A percentile compares a stretch with the other conserved stretches of the same genome.
Conservation (phyloP, 30 jellyfish, hydroid and myxozoan genomes). For the Aurelia aurita complex sp. Pacific region DNA sequence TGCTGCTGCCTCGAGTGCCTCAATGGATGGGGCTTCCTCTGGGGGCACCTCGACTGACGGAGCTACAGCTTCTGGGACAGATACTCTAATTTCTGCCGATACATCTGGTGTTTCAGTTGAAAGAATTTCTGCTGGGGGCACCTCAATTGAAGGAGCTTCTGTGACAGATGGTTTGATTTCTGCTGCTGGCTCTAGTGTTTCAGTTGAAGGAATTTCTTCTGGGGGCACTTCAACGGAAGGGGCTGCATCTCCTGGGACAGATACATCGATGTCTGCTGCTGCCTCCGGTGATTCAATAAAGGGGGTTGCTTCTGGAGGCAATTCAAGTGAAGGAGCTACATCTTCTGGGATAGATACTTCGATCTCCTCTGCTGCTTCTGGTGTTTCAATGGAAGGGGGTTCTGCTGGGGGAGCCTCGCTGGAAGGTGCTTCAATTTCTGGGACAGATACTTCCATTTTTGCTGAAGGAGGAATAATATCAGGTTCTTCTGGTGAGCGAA, state of each 20-base stretch:
- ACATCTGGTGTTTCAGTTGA: background rate
- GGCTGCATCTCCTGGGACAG: background rate
- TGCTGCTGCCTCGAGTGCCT: background rate
- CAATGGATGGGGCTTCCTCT: too few species aligned
- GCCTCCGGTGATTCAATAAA: background rate
- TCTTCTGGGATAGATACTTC: background rate
- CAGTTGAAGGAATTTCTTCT: background rate
- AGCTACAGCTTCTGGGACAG: too few species aligned
- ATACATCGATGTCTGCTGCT: background rate
- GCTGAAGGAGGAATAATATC: too few species aligned
- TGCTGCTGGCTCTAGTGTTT: background rate
- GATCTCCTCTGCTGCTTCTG: background rate
- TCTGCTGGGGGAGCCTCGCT: background rate
- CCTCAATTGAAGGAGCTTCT: background rate
- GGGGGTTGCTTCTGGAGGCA: too few species aligned
- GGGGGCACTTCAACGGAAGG: conserved; percentile 10
- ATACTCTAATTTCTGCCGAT: too few species aligned
- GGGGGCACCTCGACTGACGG: too few species aligned
- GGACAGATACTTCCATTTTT: background rate
- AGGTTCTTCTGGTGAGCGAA: background rate
- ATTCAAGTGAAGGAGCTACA: background rate
- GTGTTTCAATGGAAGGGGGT: too few species aligned
- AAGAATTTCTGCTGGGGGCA: background rate
- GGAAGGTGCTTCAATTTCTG: background rate
- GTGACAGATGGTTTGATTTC: background rate